phyloP scores from a whole-genome alignment of 2,888 invertebrate species.

The Pantelozetes paolii region DNA sequence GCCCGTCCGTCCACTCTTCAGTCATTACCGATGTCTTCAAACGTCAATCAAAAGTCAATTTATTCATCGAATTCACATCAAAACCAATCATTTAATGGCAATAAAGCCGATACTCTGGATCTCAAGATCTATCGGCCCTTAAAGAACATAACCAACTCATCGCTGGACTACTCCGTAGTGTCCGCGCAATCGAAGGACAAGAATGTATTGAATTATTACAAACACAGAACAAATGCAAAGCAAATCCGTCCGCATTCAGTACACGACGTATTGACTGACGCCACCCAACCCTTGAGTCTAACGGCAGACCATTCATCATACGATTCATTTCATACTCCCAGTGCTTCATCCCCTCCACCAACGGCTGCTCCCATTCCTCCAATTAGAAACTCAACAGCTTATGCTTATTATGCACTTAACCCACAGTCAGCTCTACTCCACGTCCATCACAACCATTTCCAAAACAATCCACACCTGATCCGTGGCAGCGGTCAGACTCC shows the following conservation, averaged over 20 bases:
- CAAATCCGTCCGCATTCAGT: slow-evolving; percentile 34
- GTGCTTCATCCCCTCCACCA: neutral
- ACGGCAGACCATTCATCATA: slow-evolving; percentile 12
- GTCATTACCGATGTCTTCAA: slow-evolving; percentile 1
- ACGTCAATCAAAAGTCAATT: slow-evolving; percentile 23
- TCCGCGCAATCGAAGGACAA: slow-evolving; percentile 54
- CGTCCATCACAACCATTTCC: slow-evolving; percentile 45
- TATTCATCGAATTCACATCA: neutral
- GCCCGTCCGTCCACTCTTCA: neutral
- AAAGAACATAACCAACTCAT: slow-evolving; percentile 52
- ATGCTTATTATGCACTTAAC: slow-evolving; percentile 45
- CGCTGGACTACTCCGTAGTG: slow-evolving; percentile 59
- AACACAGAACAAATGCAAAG: slow-evolving; percentile 48
- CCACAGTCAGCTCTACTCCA: slow-evolving; percentile 44
- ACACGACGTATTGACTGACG: slow-evolving; percentile 32
- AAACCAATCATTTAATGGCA: slow-evolving; percentile 11
- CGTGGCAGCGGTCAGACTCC: slow-evolving; percentile 42
- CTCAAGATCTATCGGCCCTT: neutral
- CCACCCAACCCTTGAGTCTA: neutral
- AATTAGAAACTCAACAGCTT: slow-evolving; percentile 2
- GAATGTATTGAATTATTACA: slow-evolving; percentile 61
- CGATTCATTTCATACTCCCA: slow-evolving; percentile 8
- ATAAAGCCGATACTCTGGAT: slow-evolving; percentile 12
- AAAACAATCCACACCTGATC: slow-evolving; percentile 25
- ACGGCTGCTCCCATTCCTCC: slow-evolving; percentile 5